Percentiles rank a stretch among this genome's conserved stretches.
These are phyloP conservation scores for Vanessa tameamea DNA, from an alignment of 1,140 invertebrate genomes.

Conservation along the genomic window DNA sequence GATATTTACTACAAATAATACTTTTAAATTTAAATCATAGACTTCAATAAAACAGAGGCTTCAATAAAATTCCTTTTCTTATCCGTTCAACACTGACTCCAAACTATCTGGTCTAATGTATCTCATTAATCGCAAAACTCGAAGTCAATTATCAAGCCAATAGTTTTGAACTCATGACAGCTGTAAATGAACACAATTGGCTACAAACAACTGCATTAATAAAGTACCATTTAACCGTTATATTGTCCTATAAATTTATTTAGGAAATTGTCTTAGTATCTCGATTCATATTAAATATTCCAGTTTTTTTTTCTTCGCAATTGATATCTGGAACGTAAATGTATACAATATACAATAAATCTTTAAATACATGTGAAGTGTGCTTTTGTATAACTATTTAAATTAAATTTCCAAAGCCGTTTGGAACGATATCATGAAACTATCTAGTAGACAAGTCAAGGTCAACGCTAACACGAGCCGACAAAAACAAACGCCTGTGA, in stretches of 20 bases:
- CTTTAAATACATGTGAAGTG: not conserved
- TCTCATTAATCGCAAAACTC: slow-evolving; percentile 40
- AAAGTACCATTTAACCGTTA: slow-evolving; percentile 22
- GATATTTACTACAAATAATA: no score
- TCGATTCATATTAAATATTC: no score
- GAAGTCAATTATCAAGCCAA: slow-evolving; percentile 68
- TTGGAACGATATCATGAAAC: slow-evolving; percentile 20
- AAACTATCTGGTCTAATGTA: not conserved
- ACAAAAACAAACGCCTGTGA: slow-evolving; percentile 33
- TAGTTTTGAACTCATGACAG: slow-evolving; percentile 70
- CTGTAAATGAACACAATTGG: slow-evolving; percentile 65
- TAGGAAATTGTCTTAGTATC: no score
- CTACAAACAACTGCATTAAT: slow-evolving; percentile 34
- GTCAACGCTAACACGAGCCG: slow-evolving; percentile 39
- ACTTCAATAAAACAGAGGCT: no score
- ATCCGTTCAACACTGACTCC: not conserved
- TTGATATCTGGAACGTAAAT: no score
- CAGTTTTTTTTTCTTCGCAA: no score
- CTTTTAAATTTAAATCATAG: no score
- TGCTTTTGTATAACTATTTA: not conserved
- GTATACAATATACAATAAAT: no score
- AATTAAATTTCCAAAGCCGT: not conserved
- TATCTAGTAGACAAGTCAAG: slow-evolving; percentile 38
- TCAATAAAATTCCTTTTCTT: no score
- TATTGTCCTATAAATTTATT: slow-evolving; percentile 1